These are phyloP conservation scores for Aphodius sticticus DNA, from an alignment of 2,888 invertebrate species.

Conservation along the genomic window DNA sequence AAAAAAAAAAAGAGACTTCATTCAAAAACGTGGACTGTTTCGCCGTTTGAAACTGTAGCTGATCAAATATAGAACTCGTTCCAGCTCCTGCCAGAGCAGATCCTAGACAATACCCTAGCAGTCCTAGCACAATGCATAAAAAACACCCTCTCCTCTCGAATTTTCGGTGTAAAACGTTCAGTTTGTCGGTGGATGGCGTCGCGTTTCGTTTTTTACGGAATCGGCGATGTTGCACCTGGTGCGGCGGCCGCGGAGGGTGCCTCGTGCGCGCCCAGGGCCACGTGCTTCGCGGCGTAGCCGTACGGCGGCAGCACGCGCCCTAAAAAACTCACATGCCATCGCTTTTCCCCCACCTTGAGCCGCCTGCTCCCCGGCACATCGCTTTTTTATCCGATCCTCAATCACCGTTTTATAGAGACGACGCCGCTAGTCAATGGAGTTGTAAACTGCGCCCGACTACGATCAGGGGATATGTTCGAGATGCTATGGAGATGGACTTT, in stretches of 20 bases:
- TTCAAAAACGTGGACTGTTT: no score
- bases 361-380: background rate
- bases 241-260: background rate
- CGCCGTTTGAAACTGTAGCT: background rate
- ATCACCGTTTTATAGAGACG: background rate
- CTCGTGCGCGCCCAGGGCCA: background rate
- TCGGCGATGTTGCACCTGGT: background rate
- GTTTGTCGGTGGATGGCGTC: background rate
- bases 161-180: background rate
- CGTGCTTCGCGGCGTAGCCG: background rate
- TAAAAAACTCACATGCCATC: constrained; percentile 4
- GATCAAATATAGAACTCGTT: background rate
- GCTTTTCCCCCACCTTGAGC: background rate
- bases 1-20: no score
- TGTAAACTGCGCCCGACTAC: background rate
- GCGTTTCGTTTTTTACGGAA: constrained; percentile 4
- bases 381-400: background rate
- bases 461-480: background rate
- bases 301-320: background rate
- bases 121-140: background rate
- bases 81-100: background rate
- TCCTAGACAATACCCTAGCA: background rate
- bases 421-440: background rate
- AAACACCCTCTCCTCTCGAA: background rate
- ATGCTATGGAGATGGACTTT: no score